Conservation (phyloP, 2,888 invertebrate species). For the Drosophila picticornis region DNA sequence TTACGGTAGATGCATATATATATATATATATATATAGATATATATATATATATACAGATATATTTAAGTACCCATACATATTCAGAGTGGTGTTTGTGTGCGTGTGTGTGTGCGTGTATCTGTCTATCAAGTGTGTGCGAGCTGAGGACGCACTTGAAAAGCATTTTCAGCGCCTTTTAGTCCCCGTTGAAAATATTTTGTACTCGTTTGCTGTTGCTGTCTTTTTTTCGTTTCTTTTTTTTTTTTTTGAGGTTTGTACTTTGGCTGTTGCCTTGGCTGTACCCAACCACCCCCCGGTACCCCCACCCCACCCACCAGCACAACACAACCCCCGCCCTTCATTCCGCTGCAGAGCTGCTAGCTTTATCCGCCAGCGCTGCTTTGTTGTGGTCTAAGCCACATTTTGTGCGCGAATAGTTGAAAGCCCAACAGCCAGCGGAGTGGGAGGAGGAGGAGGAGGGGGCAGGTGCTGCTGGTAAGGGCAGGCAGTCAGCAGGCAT, state of each 20-base stretch:
- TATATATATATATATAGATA: constrained; percentile 4
- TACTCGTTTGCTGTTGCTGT: not conserved
- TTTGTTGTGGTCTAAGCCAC: constrained; percentile 68
- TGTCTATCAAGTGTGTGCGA: constrained; percentile 38
- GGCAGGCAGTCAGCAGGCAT: not conserved
- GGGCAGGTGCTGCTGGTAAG: not conserved
- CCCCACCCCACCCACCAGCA: not conserved
- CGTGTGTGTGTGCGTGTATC: constrained; percentile 16
- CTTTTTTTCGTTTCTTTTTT: constrained; percentile 1
- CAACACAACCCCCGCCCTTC: not conserved
- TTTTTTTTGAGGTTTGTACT: constrained; percentile 41
- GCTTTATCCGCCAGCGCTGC: constrained; percentile 27
- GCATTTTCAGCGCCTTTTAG: constrained; percentile 39
- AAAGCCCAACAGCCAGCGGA: constrained; percentile 41
- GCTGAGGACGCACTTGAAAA: constrained; percentile 43
- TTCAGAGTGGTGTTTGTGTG: not conserved
- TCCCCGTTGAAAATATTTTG: constrained; percentile 22
- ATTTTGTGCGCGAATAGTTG: constrained; percentile 51
- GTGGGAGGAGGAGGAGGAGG: not conserved
- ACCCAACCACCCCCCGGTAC: not conserved
- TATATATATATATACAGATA: constrained; percentile 13
- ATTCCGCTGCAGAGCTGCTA: constrained; percentile 6
- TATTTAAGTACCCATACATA: not conserved
- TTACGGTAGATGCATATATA: not conserved
- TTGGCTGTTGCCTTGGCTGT: constrained; percentile 27